These are phyloP conservation scores for Dallia pectoralis DNA, from an alignment of 2,797 vertebrate species.

Conservation along the genomic window DNA sequence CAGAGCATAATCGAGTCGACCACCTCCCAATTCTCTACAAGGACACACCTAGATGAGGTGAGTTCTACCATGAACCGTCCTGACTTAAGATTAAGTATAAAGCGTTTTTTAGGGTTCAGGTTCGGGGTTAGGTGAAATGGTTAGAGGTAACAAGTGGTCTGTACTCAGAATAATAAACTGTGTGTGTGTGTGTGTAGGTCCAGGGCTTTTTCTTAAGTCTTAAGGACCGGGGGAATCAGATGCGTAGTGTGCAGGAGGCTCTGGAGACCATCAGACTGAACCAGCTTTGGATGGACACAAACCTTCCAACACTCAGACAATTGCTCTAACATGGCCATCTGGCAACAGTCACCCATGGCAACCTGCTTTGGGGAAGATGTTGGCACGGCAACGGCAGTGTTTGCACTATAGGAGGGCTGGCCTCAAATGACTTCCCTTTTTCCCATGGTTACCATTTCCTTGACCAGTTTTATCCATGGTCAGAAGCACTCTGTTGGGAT, in stretches of 20 bases:
- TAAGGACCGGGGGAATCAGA: conserved; percentile 80
- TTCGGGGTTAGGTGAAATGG: no score
- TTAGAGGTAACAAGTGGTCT: background rate
- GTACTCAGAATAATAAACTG: background rate
- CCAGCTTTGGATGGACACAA: conserved; percentile 86
- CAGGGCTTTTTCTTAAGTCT: conserved; percentile 85
- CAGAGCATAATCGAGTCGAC: conserved; percentile 82
- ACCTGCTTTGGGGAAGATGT: conserved; percentile 23
- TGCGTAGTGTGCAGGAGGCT: conserved; percentile 84
- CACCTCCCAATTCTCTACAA: conserved; percentile 87
- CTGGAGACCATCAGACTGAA: conserved; percentile 88
- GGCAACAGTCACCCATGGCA: conserved; percentile 19
- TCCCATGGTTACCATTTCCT: background rate
- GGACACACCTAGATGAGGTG: conserved; percentile 85
- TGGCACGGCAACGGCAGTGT: conserved; percentile 65
- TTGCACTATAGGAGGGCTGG: conserved; percentile 80
- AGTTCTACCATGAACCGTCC: background rate
- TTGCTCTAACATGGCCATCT: conserved; percentile 63
- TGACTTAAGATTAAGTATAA: background rate
- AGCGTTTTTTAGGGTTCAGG: no score
- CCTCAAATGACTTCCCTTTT: conserved; percentile 21
- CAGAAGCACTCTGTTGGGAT: conserved; percentile 4
- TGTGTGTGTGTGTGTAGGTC: conserved; percentile 70
- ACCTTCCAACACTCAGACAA: conserved; percentile 68
- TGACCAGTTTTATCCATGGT: background rate